Percentiles rank a stretch among this genome's conserved stretches.
Conservation (phyloP, 1,140 invertebrate species). For the Ladona fulva region DNA sequence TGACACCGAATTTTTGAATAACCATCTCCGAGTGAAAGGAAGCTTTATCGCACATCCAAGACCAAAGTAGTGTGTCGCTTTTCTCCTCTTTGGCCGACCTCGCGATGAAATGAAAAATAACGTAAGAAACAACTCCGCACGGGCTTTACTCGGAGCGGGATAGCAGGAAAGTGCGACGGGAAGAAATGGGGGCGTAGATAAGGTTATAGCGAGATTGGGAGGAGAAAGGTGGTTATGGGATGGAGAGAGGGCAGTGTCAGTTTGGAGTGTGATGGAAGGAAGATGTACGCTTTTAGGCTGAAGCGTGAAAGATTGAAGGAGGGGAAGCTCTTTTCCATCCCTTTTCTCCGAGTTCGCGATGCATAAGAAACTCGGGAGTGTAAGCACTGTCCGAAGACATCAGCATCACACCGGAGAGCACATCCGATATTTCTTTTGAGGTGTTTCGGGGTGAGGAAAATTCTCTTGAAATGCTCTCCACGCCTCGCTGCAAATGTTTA, state of each 20-base stretch:
- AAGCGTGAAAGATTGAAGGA: background rate
- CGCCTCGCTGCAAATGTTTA: background rate
- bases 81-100: no score
- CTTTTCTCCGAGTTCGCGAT: background rate
- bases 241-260: background rate
- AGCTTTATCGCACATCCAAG: no score
- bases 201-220: background rate
- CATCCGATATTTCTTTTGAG: slow-evolving; percentile 6
- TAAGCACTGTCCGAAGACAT: slow-evolving; percentile 7
- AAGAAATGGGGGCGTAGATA: background rate
- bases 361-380: background rate
- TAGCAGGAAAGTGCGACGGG: background rate
- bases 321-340: background rate
- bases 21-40: no score
- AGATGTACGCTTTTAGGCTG: slow-evolving; percentile 8
- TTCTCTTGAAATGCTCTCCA: background rate
- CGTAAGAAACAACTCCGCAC: no score
- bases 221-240: background rate
- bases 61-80: no score
- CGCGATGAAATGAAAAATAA: no score
- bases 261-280: slow-evolving; percentile 8
- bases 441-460: background rate
- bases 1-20: no score
- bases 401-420: background rate
- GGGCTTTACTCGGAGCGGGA: no score